Evolutionary conservation across 92 coral and sea anemone genomes (phyloP).

Genomic region (Porites lobata): DNA sequence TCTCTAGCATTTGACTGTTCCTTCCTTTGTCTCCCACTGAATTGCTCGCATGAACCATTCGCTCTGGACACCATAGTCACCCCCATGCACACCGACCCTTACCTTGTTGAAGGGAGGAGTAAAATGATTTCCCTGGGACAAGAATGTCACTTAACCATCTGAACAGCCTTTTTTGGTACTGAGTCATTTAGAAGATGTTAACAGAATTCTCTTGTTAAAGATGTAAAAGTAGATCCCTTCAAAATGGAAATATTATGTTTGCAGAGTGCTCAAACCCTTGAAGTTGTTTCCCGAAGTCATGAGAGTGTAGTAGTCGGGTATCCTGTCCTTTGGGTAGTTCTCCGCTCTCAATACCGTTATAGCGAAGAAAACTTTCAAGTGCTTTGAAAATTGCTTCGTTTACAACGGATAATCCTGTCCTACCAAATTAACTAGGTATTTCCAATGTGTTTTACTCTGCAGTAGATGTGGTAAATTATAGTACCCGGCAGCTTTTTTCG

Average conservation of each 20-base stretch:
- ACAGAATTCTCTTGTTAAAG: slow-evolving; percentile 18
- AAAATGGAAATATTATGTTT: background rate
- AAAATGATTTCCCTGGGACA: slow-evolving; percentile 1
- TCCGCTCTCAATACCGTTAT: background rate
- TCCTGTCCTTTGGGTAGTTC: background rate
- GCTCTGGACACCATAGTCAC: background rate
- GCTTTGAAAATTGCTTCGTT: background rate
- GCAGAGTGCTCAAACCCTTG: slow-evolving; percentile 2
- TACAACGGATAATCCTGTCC: slow-evolving; percentile 48
- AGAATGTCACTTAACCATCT: slow-evolving; percentile 4
- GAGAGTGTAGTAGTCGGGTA: background rate
- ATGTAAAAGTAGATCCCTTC: slow-evolving; percentile 7
- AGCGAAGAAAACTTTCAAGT: background rate
- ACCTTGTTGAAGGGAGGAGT: slow-evolving; percentile 17
- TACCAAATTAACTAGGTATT: slow-evolving; percentile 56
- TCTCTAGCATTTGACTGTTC: slow-evolving; percentile 5
- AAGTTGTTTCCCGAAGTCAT: background rate
- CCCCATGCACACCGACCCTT: background rate
- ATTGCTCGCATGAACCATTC: slow-evolving; percentile 18
- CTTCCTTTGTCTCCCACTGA: background rate
- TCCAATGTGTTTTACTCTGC: slow-evolving; percentile 25
- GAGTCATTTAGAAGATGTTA: background rate
- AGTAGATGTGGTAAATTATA: slow-evolving; percentile 48
- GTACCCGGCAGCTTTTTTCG: slow-evolving; percentile 54
- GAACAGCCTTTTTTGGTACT: background rate